Base-by-base conservation (phyloP, 2,113 vertebrate genomes). In the Hyaena hyaena region DNA sequence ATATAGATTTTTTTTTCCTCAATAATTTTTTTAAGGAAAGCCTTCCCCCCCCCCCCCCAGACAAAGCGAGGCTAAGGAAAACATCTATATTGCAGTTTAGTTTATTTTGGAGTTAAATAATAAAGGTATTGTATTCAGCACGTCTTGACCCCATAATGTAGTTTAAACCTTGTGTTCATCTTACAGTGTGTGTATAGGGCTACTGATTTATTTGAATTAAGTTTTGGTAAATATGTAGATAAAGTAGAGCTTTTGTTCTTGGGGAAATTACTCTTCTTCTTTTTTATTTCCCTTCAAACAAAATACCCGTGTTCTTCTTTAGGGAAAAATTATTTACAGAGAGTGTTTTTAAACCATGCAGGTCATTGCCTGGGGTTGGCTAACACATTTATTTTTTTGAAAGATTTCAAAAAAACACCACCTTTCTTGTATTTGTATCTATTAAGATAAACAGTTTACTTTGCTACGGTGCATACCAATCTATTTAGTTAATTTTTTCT, bases 381-480 rank as follows among this genome's bases (percentile, higher is more conserved):
- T 93, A 68, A 96, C 94, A 82, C n/a, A 79, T 90, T 84, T 85
- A 21, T 87, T 82, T 89, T 96, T 95, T 86, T n/a, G 16, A 87
- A 96, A 93, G 93, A 1, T 55, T 89, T 88, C 53, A 26, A 90
- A 96, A 84, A 26, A 92, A 95, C 80, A 84, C 39, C 39, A 43
- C 90, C 63, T 88, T 95, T 82, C 63, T 55, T 82, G 45, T 95
- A 73, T 95, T 93, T 95, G 14, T 91, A 43, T 93, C 58, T 96
- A 43, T 92, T 85, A 90, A 97, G 63, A 93, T 93, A 90, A 96
- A 97, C 35, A 89, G 23, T 98, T 97, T 61, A 71, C 85, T 97
- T 82, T 74, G 94, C 35, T 90, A 87, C 2, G 63, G 96, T 95
- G 61, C 88, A 84, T 96, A 86, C 82, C 95, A 80, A n/a, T 93